Percentiles rank a stretch among this genome's conserved stretches.
These are phyloP conservation scores for Epistrophella euchroma DNA, from an alignment of 2,888 invertebrate genomes.

Conservation along the genomic window DNA sequence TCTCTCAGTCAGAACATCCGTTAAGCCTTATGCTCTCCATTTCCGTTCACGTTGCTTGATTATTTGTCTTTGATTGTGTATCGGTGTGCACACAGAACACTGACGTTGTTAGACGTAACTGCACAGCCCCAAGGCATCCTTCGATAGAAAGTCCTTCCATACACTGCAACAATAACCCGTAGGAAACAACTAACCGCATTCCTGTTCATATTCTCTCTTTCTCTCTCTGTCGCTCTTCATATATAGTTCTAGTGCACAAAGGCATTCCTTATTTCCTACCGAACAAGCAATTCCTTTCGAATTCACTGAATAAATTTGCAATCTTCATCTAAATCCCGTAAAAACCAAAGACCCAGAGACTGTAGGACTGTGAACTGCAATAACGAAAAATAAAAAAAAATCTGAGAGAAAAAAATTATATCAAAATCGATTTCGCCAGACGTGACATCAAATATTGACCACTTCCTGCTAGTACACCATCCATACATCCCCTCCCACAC, in stretches of 20 bases:
- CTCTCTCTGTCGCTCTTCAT: background rate
- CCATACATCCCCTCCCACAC: background rate
- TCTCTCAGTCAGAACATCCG: constrained; percentile 41
- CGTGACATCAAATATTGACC: constrained; percentile 73
- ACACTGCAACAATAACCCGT: background rate
- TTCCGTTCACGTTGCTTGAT: constrained; percentile 41
- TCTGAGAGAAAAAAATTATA: background rate
- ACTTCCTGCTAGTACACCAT: constrained; percentile 9
- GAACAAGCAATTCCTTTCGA: constrained; percentile 55
- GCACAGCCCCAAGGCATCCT: constrained; percentile 26
- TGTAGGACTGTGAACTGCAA: background rate
- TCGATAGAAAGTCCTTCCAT: constrained; percentile 3
- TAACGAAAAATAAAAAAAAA: constrained; percentile 25
- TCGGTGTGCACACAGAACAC: constrained; percentile 36
- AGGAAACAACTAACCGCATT: constrained; percentile 34
- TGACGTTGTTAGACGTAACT: constrained; percentile 38
- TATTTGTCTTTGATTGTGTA: constrained; percentile 56
- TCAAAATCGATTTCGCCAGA: constrained; percentile 68
- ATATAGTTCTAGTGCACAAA: constrained; percentile 54
- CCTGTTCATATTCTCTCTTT: background rate
- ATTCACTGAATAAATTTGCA: constrained; percentile 60
- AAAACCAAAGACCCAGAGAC: constrained; percentile 20
- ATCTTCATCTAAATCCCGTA: constrained; percentile 34
- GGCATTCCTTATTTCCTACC: constrained; percentile 17
- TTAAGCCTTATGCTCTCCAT: constrained; percentile 27